Evolutionary conservation across 2,888 invertebrate genomes (phyloP).

Genomic region (Tenthredo mesomela): DNA sequence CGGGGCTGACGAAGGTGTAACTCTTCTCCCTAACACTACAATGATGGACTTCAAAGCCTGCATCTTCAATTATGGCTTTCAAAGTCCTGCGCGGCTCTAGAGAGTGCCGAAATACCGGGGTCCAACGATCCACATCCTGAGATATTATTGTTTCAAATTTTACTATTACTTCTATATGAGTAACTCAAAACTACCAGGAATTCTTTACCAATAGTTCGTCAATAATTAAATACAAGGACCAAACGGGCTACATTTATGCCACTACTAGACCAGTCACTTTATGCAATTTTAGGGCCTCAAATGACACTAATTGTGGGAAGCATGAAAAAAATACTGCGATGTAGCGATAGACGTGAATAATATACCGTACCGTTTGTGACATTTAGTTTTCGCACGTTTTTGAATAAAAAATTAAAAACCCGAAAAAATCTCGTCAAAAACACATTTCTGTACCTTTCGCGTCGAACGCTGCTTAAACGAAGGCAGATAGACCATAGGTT

Average conservation of each 20-base stretch:
- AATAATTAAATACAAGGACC: neutral
- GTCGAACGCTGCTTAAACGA: too few relatives aligned
- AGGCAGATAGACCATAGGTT: too few relatives aligned
- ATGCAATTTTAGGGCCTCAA: too few relatives aligned
- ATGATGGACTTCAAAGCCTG: constrained; percentile 82
- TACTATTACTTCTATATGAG: neutral
- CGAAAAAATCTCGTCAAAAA: too few relatives aligned
- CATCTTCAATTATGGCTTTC: constrained; percentile 79
- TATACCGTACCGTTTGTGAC: too few relatives aligned
- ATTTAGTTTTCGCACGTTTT: too few relatives aligned
- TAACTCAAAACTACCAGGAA: neutral
- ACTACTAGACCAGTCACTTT: too few relatives aligned
- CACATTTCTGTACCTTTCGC: too few relatives aligned
- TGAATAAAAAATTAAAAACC: too few relatives aligned
- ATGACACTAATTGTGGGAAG: too few relatives aligned
- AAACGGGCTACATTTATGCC: neutral
- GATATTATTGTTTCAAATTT: constrained; percentile 29
- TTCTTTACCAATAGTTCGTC: neutral
- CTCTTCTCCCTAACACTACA: constrained; percentile 82
- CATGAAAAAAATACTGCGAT: too few relatives aligned
- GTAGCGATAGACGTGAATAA: too few relatives aligned
- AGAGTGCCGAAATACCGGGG: constrained; percentile 85
- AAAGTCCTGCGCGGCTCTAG: constrained; percentile 81
- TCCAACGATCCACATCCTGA: constrained; percentile 82
- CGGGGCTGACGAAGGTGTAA: constrained; percentile 76